Base-by-base conservation (phyloP, 2,888 invertebrate genomes). In the Heliconius cydno region DNA sequence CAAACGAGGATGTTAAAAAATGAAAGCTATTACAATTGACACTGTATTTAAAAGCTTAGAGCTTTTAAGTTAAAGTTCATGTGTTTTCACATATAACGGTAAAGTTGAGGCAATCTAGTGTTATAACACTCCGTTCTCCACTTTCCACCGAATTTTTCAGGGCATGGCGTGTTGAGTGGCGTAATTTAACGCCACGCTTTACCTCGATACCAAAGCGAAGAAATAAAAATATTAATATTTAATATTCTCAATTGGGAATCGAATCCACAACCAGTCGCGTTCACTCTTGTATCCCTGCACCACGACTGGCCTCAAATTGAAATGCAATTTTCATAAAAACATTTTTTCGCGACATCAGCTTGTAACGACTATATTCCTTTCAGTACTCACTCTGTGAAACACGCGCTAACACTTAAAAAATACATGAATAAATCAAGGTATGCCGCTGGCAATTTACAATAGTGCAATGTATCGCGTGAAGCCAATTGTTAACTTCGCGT, bases 391-490 rank as follows among this genome's bases (percentile, higher is more conserved):
- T 22, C 73, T 15, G 34, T 30, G 15, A 22, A 72, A 73, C 25
- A 60, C 60, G 57, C 13, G 34, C 60, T 73, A 25, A 34, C 30
- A 57, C 34, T 73, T 73, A 73, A 73, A 73, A 60, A 73, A 73
- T 57, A 57, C 72, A n/a, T 60, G 73, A 73, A 73, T 60, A 73
- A 73, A 73, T 73, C n/a, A 73, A 72, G 28, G 22, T 22, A 60
- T 73, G 34, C 73, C 73, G 34, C 25, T 9, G n/a, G 60, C 34
- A 73, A 73, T 73, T 73, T 60, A 57, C 73, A 25, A 34, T 34
- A 73, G 73, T 38, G 73, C 60, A 60, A 73, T 73, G 73, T 60
- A 73, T 73, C 73, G 57, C 72, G 72, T 72, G 73, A 73, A 13
- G 15, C 73, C 73, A 73, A 60, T 73, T 73, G 73, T 60, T 60